Evolutionary conservation across 2,113 vertebrate species (phyloP).

Genomic region (Trochalopteron elliotii): DNA sequence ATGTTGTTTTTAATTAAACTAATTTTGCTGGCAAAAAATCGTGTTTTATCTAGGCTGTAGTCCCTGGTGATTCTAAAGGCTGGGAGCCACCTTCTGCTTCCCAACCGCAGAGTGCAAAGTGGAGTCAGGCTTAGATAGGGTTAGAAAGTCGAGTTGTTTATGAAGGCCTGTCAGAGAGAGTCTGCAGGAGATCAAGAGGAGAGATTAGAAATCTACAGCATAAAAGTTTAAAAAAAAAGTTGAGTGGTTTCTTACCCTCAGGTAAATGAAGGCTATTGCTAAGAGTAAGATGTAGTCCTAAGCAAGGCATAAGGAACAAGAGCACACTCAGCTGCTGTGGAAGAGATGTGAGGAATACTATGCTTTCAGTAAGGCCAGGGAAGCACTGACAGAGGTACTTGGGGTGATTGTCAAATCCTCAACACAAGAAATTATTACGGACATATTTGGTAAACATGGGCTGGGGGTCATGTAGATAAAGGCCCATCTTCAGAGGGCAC

Average conservation of each 20-base stretch:
- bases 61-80: not conserved
- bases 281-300: not conserved
- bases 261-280: not conserved
- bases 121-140: not conserved
- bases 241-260: not conserved
- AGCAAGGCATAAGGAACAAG: not conserved
- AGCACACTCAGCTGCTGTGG: not conserved
- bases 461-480: not conserved
- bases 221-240: not conserved
- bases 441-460: not conserved
- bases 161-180: not conserved
- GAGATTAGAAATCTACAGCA: not conserved
- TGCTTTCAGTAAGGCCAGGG: not conserved
- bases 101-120: fast-evolving
- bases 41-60: fast-evolving
- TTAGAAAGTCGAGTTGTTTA: not conserved
- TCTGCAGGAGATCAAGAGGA: not conserved
- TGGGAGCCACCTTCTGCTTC: not conserved
- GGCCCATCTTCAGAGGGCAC: not conserved
- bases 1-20: not conserved
- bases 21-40: not conserved
- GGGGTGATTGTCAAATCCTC: not conserved
- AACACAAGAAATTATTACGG: not conserved
- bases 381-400: fast-evolving
- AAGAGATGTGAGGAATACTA: not conserved